Percentiles rank a stretch among this genome's conserved stretches.
These are phyloP conservation scores for Euzetes globulus DNA, from an alignment of 2,888 invertebrate genomes.

Conservation along the genomic window DNA sequence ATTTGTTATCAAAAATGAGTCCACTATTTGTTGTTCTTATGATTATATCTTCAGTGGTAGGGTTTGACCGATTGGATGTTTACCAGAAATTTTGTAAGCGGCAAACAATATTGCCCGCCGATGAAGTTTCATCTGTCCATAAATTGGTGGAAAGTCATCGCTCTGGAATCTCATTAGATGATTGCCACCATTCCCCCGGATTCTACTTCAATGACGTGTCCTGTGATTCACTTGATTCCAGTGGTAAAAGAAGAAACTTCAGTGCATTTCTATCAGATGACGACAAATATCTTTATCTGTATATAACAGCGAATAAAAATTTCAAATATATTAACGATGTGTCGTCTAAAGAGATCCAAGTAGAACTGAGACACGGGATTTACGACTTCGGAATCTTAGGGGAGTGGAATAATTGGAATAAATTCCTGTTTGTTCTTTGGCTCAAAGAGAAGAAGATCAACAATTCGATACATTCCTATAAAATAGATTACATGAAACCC, in stretches of 20 bases:
- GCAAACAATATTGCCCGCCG: too few relatives aligned
- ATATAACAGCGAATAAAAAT: not conserved
- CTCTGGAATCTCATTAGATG: not conserved
- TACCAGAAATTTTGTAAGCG: too few relatives aligned
- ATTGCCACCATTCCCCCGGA: not conserved
- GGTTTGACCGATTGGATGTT: too few relatives aligned
- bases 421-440: not conserved
- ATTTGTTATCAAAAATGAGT: too few relatives aligned
- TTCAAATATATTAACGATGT: too few relatives aligned
- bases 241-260: not conserved
- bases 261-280: not conserved
- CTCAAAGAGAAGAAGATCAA: not conserved
- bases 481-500: not conserved
- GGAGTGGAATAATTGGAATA: not conserved
- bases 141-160: too few relatives aligned
- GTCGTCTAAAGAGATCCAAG: not conserved
- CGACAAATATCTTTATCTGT: not conserved
- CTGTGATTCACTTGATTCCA: not conserved
- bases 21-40: too few relatives aligned
- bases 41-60: too few relatives aligned
- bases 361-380: too few relatives aligned
- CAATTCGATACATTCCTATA: not conserved
- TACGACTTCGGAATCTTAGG: too few relatives aligned
- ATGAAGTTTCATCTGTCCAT: too few relatives aligned
- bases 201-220: not conserved